These are phyloP conservation scores for Orthosia incerta DNA, from an alignment of 2,888 invertebrate species.

Conservation along the genomic window DNA sequence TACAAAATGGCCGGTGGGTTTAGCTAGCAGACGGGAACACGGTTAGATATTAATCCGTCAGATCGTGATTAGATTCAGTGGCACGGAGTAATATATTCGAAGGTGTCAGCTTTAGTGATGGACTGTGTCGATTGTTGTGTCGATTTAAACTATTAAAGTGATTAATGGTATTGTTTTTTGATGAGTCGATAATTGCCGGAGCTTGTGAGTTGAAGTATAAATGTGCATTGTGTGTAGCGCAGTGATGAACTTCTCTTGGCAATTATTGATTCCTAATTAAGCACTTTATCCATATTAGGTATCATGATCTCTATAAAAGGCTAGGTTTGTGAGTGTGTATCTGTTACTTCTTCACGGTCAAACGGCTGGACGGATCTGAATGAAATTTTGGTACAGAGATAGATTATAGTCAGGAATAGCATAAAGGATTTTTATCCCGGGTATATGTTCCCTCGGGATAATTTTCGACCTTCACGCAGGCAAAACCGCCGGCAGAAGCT, in stretches of 20 bases:
- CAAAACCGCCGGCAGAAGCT: too few species aligned
- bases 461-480: too few species aligned
- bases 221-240: constrained; percentile 11
- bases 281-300: neutral
- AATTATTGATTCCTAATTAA: constrained; percentile 4
- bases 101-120: constrained; percentile 79
- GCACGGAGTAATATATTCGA: constrained; percentile 89
- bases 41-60: constrained; percentile 89
- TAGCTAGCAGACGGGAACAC: constrained; percentile 79
- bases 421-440: too few species aligned
- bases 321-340: too few species aligned
- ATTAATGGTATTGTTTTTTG: constrained; percentile 36
- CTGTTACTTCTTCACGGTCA: too few species aligned
- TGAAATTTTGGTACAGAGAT: too few species aligned
- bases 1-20: constrained; percentile 81
- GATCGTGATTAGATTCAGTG: constrained; percentile 90
- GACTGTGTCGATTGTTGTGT: constrained; percentile 68
- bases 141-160: constrained; percentile 58
- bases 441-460: too few species aligned
- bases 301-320: neutral
- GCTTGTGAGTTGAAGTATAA: neutral
- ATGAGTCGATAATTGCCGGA: constrained; percentile 39
- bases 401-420: too few species aligned
- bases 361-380: too few species aligned
- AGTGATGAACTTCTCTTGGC: neutral